Base-by-base conservation (phyloP, 1,140 invertebrate genomes). In the Trichonephila clavata region DNA sequence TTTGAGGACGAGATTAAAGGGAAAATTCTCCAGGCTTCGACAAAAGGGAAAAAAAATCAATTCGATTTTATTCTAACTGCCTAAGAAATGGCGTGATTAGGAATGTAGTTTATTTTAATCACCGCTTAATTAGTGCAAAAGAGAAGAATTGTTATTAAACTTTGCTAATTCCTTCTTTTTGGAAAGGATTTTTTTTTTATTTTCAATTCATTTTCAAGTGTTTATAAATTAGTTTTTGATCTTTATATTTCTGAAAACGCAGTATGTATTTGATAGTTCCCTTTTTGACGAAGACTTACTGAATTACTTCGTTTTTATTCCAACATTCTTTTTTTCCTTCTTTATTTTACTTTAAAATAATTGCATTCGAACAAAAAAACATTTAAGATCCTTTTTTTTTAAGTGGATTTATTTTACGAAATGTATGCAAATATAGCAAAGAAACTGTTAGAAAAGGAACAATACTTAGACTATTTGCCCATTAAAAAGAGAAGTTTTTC, bases 81-180 rank as follows among this genome's bases (percentile, higher is more conserved):
- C 32, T 39, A 77, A 77, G 27, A 77, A 77, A 77, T 32, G 27
- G 71, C 16, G 10, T 32, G 27, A 77, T 77, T 77, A 77, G 68
- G 32, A 77, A 39, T 32, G 24, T 32, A 77, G 24, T 77, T 77
- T 77, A 77, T 77, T 77, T 77, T 77, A 77, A 77, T 77, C 27
- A 77, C 68, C 27, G 27, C 68, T 77, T 77, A 77, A 77, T 77
- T 77, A 27, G 68, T 18, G 27, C 24, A 10, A 24, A 77, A 32
- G 68, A 77, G 27, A 32, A 77, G 27, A 20, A 39, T 77, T 77
- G 68, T 77, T 16, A 27, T 77, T 77, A 27, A 16, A 27, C 16
- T 18, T 50, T 50, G 50, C 50, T 32, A 77, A 77, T 32, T 27
- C 24, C 18, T 77, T 16, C 27, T 77, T 14, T 77, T 77, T 6